These are phyloP conservation scores for Apteryx mantelli DNA, from an alignment of 2,113 vertebrate species.

Conservation along the genomic window DNA sequence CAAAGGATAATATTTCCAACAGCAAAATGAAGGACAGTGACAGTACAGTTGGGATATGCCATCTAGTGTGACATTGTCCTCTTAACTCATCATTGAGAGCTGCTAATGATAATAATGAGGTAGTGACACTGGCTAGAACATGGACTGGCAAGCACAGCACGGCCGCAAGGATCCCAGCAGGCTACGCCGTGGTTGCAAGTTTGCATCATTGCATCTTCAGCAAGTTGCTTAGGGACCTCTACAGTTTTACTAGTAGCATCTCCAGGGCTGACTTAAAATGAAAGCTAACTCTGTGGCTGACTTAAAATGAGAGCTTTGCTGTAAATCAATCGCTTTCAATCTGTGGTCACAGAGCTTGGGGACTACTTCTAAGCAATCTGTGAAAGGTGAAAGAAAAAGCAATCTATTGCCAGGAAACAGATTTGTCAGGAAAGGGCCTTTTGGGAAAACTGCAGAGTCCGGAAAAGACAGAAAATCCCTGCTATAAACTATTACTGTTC, in stretches of 20 bases:
- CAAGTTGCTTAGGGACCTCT: background rate
- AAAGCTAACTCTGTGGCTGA: background rate
- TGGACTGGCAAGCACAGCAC: background rate
- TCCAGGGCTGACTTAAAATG: background rate
- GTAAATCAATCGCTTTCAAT: background rate
- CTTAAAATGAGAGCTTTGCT: background rate
- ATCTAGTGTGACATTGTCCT: background rate
- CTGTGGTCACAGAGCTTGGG: background rate
- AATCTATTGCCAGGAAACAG: background rate
- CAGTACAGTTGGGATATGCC: background rate
- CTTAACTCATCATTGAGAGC: background rate
- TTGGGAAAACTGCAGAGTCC: background rate
- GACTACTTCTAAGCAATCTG: background rate
- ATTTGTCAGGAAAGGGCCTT: background rate
- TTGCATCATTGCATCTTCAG: background rate
- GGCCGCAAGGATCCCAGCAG: constrained; percentile 1
- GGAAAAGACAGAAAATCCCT: background rate
- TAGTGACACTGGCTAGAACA: background rate
- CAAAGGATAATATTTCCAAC: background rate
- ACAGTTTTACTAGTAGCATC: background rate
- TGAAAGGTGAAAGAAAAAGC: constrained; percentile 6
- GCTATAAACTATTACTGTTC: background rate
- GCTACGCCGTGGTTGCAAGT: background rate
- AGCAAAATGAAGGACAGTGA: background rate
- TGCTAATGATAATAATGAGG: constrained; percentile 9